A percentile compares a stretch with the other conserved stretches of the same genome.
Evolutionary conservation across 2,888 invertebrate species (phyloP).

Genomic region (Eilema depressum): DNA sequence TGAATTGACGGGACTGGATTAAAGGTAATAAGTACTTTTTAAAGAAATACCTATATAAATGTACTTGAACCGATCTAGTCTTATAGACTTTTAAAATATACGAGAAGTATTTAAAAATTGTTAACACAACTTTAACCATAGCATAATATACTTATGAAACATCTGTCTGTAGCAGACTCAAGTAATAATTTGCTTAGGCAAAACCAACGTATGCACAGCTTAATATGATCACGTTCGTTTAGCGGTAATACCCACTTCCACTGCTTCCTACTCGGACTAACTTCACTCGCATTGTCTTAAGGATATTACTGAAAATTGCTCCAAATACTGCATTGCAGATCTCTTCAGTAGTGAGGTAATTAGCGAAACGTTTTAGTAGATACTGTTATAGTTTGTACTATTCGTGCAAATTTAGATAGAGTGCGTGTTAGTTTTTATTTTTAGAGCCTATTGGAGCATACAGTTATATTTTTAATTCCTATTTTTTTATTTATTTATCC

Average conservation of each 20-base stretch:
- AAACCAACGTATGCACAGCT: conserved; percentile 30
- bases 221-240: conserved; percentile 50
- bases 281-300: conserved; percentile 64
- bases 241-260: conserved; percentile 38
- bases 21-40: too few relatives aligned
- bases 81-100: too few relatives aligned
- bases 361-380: conserved; percentile 73
- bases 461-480: too few relatives aligned
- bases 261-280: conserved; percentile 34
- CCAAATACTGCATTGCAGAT: conserved; percentile 77
- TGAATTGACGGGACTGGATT: too few relatives aligned
- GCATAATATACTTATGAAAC: conserved; percentile 23
- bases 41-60: too few relatives aligned
- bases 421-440: conserved; percentile 8
- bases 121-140: conserved; percentile 7
- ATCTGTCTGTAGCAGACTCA: conserved; percentile 34
- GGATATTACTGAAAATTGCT: conserved; percentile 75
- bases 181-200: conserved; percentile 29
- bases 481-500: too few relatives aligned
- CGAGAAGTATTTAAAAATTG: too few relatives aligned
- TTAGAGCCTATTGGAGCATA: too few relatives aligned
- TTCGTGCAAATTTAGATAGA: conserved; percentile 29
- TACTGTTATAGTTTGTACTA: conserved; percentile 24
- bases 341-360: conserved; percentile 68
- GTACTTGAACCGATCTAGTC: too few relatives aligned